phyloP scores from a whole-genome alignment of 2,113 vertebrate genomes.

The Haemorhous mexicanus region DNA sequence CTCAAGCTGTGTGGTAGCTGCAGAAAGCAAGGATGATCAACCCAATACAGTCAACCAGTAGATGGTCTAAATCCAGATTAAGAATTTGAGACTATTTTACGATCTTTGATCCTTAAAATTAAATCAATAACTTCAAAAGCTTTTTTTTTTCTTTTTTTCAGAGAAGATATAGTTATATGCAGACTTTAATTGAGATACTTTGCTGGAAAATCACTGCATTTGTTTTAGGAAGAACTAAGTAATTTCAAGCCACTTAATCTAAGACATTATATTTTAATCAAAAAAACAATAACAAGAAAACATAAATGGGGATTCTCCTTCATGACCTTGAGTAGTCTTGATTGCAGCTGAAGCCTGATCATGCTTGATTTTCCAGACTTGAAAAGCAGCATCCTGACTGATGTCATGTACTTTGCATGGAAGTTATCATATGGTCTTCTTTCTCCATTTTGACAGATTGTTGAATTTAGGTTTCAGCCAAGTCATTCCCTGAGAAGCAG shows the following conservation, averaged over 20 bases:
- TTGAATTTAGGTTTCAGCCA: conserved; percentile 2
- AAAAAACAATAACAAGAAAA: neutral
- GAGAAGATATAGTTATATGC: neutral
- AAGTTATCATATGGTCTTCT: neutral
- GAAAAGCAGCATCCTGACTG: neutral
- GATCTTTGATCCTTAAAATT: neutral
- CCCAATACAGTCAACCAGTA: neutral
- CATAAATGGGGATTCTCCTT: neutral
- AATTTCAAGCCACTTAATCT: neutral
- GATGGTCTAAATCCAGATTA: neutral
- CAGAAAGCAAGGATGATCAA: neutral
- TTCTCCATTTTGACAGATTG: neutral
- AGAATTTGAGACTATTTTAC: neutral
- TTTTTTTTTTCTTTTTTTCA: neutral
- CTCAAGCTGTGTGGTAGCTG: neutral
- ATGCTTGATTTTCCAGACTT: neutral
- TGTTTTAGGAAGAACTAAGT: neutral
- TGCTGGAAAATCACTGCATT: neutral
- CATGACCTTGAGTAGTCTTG: neutral
- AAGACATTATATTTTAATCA: neutral
- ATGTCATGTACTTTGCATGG: neutral
- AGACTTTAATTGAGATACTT: neutral
- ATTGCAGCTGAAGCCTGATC: neutral
- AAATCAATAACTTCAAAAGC: neutral
- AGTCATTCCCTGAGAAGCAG: neutral